Percentiles rank a stretch among this genome's conserved stretches.
Evolutionary conservation across 2,888 invertebrate species (phyloP).

Genomic region (Nasonovia ribisnigri): DNA sequence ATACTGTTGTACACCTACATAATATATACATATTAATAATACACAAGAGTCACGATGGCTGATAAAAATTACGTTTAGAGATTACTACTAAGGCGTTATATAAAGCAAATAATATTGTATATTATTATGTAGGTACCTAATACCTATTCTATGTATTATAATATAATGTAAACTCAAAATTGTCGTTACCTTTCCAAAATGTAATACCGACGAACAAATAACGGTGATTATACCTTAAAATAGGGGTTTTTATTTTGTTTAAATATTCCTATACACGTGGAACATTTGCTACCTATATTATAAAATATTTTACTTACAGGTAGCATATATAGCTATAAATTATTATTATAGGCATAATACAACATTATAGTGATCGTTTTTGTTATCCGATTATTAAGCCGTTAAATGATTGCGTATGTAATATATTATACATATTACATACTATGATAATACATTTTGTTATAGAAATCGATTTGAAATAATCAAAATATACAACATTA

Average conservation of each 20-base stretch:
- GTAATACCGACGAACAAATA: background rate
- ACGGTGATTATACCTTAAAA: background rate
- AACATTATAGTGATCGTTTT: background rate
- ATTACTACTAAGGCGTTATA: background rate
- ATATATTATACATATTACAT: background rate
- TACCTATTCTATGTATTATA: background rate
- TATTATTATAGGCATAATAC: background rate
- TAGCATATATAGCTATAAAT: background rate
- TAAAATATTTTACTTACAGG: background rate
- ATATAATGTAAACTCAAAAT: background rate
- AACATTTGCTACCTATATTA: background rate
- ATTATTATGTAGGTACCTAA: background rate
- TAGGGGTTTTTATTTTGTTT: background rate
- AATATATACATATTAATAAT: background rate
- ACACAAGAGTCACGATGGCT: constrained; percentile 26
- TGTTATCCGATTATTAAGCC: background rate
- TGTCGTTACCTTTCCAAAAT: background rate
- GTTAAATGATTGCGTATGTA: background rate
- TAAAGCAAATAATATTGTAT: background rate
- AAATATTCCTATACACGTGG: background rate
- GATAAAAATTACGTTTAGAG: constrained; percentile 37
- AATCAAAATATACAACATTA: background rate
- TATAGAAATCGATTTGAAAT: background rate
- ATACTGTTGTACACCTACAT: background rate
- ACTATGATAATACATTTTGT: background rate